phyloP scores from a whole-genome alignment of 1,140 invertebrate genomes.

The Helicoverpa zea region DNA sequence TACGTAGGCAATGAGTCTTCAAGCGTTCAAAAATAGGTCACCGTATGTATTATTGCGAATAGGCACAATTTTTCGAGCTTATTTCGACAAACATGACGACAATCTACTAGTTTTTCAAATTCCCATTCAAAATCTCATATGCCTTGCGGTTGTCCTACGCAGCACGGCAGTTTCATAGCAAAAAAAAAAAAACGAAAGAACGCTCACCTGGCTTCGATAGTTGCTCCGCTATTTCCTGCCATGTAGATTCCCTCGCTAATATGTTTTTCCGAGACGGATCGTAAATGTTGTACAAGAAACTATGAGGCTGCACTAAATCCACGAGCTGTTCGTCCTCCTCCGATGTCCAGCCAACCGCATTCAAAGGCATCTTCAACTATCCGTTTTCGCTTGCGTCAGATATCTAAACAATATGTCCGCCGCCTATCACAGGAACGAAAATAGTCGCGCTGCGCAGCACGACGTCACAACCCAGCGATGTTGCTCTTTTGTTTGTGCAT shows the following conservation, averaged over 20 bases:
- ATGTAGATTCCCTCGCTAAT: conserved; percentile 76
- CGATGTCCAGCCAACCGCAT: conserved; percentile 75
- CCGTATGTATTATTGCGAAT: neutral
- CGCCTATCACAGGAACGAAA: conserved; percentile 79
- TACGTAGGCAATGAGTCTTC: conserved; percentile 1
- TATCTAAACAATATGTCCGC: conserved; percentile 81
- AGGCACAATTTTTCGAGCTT: neutral
- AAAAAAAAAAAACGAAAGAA: conserved; percentile 24
- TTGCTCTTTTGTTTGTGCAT: conserved; percentile 42
- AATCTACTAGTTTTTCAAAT: neutral
- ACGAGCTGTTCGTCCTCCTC: conserved; percentile 78
- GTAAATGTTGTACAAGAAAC: conserved; percentile 72
- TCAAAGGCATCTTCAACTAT: conserved; percentile 75
- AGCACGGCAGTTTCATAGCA: conserved; percentile 59
- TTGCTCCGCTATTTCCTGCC: conserved; percentile 77
- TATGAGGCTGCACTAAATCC: conserved; percentile 78
- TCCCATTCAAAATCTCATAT: neutral
- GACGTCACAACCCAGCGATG: conserved; percentile 68
- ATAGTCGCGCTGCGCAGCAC: conserved; percentile 81
- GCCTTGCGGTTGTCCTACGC: conserved; percentile 63
- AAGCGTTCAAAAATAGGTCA: conserved; percentile 19
- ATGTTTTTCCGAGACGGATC: conserved; percentile 81
- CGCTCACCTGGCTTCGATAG: conserved; percentile 78
- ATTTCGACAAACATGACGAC: neutral
- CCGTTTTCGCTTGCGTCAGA: conserved; percentile 69